These are phyloP conservation scores for Epizoanthus rinbou DNA, from an alignment of 92 coral and sea anemone genomes.

Conservation along the genomic window DNA sequence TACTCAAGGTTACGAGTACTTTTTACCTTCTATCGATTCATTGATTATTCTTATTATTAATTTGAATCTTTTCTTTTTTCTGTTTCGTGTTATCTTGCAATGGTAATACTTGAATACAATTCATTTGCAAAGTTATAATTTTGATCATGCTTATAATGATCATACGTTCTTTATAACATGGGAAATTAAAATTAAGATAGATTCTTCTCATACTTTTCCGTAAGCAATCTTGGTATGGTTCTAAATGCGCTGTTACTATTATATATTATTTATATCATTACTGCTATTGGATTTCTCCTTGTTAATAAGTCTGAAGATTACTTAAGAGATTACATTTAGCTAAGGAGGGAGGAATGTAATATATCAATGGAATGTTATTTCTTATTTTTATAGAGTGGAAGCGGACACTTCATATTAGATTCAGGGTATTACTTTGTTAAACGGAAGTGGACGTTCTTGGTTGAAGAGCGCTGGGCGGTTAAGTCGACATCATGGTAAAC, in stretches of 20 bases:
- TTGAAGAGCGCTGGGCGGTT: constrained; percentile 12
- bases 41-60: constrained; percentile 11
- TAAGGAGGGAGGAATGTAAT: constrained; percentile 16
- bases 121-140: constrained; percentile 9
- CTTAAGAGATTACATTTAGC: constrained; percentile 15
- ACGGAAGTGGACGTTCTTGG: constrained; percentile 18
- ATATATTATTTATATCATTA: constrained; percentile 10
- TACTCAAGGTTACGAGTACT: constrained; percentile 16
- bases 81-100: constrained; percentile 15
- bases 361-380: constrained; percentile 13
- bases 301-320: constrained; percentile 14
- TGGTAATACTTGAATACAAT: constrained; percentile 14
- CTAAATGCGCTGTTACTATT: constrained; percentile 12
- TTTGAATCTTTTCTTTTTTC: constrained; percentile 13
- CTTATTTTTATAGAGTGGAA: constrained; percentile 10
- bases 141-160: constrained; percentile 14
- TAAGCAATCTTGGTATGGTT: constrained; percentile 16
- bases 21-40: constrained; percentile 14
- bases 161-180: constrained; percentile 11
- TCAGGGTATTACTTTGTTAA: constrained; percentile 11
- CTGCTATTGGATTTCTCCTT: constrained; percentile 16
- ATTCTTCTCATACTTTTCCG: constrained; percentile 15
- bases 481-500: constrained; percentile 16
- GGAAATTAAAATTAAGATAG: constrained; percentile 13
- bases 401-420: constrained; percentile 16